A percentile compares a stretch with the other conserved stretches of the same genome.
phyloP scores from a whole-genome alignment of 1,140 invertebrate genomes.

The Chlorops oryzae region DNA sequence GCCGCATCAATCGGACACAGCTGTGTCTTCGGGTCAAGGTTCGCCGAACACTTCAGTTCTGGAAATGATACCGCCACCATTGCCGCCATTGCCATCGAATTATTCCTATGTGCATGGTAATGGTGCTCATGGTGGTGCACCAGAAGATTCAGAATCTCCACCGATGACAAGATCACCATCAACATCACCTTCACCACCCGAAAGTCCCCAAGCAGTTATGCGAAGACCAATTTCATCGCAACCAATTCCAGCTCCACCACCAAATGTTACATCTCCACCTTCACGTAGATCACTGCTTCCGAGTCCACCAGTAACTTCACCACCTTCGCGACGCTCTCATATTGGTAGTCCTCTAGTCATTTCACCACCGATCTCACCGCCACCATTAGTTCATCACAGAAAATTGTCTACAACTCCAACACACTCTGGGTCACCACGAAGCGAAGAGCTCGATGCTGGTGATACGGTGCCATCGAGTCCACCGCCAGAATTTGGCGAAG shows the following conservation, averaged over 20 bases:
- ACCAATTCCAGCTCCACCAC: slow-evolving; percentile 9
- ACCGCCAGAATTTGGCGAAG: slow-evolving; percentile 14
- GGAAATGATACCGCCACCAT: slow-evolving; percentile 34
- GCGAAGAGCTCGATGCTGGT: too few species aligned
- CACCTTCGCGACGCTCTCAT: too few species aligned
- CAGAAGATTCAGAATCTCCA: slow-evolving; percentile 19
- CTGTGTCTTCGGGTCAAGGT: slow-evolving; percentile 18
- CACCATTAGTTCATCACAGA: slow-evolving; percentile 3
- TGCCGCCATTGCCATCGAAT: slow-evolving; percentile 41
- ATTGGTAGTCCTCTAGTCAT: too few species aligned
- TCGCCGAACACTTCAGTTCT: slow-evolving; percentile 36
- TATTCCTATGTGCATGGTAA: slow-evolving; percentile 34
- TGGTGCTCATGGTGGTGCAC: slow-evolving; percentile 1
- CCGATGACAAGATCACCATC: slow-evolving; percentile 40
- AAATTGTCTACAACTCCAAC: background rate
- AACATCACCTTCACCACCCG: slow-evolving; percentile 39
- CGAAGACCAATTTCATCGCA: background rate
- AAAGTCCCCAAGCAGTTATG: slow-evolving; percentile 33
- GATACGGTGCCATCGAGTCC: slow-evolving; percentile 12
- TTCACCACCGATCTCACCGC: too few species aligned
- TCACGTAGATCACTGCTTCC: too few species aligned
- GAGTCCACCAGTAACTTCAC: too few species aligned
- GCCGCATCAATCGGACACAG: slow-evolving; percentile 21
- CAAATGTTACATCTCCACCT: too few species aligned
- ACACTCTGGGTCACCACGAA: too few species aligned